Evolutionary conservation across 2,888 invertebrate species (phyloP), one percentile per base, ranked within the genome.

Genomic region (Thera britannica): DNA sequence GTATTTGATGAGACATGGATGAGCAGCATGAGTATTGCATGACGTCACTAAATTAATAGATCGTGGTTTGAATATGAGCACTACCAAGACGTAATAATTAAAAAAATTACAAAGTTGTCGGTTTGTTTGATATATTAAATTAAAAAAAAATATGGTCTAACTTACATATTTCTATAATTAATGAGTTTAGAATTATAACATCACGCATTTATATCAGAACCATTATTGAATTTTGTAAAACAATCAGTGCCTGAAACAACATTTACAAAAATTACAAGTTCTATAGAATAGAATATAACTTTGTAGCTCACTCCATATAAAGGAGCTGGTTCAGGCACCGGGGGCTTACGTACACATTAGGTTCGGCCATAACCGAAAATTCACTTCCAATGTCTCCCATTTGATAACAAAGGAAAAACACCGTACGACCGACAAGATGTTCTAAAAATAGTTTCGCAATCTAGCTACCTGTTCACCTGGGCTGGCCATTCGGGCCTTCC

Each of bases 391-490:
- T 87, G 88, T 83, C 87, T 87, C 86, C 86, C 88, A 84, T 90
- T 90, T 90, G 91, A 90, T 91, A 92, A 92, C 92, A 92, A 92
- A 91, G 90, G 90, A 90, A 92, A 92, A 92, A 90, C 90, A 91
- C 89, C 87, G 85, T 80, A 87, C 88, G 88, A 88, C 87, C 88
- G 89, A 86, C 90, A 93, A 93, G 92, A 92, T 90, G 92, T 86
- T 92, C 90, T 90, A 90, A 93, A 92, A 93, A 93, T 93, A 93
- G 91, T 88, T 90, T 90, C 85, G 87, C 90, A 92, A 92, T 92
- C 90, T 92, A 89, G 87, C 87, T 90, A 91, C 92, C 91, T 91
- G 91, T 87, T 91, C 91, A 92, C 91, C 91, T 92, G 92, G 89
- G 89, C 89, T 88, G 90, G 89, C 91, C 90, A 89, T 91, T 90